phyloP scores from a whole-genome alignment of 2,888 invertebrate genomes.

The Stenichneumon culpator region DNA sequence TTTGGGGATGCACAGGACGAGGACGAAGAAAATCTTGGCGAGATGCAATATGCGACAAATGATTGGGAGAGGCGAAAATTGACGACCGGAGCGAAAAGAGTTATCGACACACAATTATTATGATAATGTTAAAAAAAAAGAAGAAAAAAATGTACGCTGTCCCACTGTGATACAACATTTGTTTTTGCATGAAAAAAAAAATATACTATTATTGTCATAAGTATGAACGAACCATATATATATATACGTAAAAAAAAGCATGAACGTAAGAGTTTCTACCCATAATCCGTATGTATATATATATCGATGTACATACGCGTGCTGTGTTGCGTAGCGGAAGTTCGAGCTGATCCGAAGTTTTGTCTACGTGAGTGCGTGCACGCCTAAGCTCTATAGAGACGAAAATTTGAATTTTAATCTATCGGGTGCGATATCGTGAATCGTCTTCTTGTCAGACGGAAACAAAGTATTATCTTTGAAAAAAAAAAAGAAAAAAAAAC shows the following conservation, averaged over 20 bases:
- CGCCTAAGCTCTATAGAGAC: slow-evolving; percentile 48
- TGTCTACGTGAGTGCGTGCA: slow-evolving; percentile 69
- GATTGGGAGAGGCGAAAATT: slow-evolving; percentile 42
- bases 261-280: slow-evolving; percentile 55
- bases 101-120: slow-evolving; percentile 62
- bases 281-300: slow-evolving; percentile 61
- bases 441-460: slow-evolving; percentile 12
- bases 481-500: slow-evolving; percentile 1
- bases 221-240: slow-evolving; percentile 76
- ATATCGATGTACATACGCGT: slow-evolving; percentile 68
- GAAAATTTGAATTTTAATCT: slow-evolving; percentile 43
- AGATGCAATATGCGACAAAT: slow-evolving; percentile 39
- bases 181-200: slow-evolving; percentile 84
- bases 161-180: slow-evolving; percentile 85
- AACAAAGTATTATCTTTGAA: slow-evolving; percentile 3
- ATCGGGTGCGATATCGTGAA: slow-evolving; percentile 33
- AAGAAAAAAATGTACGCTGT: slow-evolving; percentile 82
- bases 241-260: slow-evolving; percentile 61
- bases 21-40: slow-evolving; percentile 42
- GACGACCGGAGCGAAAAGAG: slow-evolving; percentile 46
- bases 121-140: slow-evolving; percentile 53
- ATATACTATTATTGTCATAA: slow-evolving; percentile 81
- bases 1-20: slow-evolving; percentile 49
- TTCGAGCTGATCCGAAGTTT: slow-evolving; percentile 51
- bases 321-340: slow-evolving; percentile 66